Percentiles rank a stretch among this genome's conserved stretches.
phyloP scores from a whole-genome alignment of 2,888 invertebrate genomes.

The Papilio protenor region DNA sequence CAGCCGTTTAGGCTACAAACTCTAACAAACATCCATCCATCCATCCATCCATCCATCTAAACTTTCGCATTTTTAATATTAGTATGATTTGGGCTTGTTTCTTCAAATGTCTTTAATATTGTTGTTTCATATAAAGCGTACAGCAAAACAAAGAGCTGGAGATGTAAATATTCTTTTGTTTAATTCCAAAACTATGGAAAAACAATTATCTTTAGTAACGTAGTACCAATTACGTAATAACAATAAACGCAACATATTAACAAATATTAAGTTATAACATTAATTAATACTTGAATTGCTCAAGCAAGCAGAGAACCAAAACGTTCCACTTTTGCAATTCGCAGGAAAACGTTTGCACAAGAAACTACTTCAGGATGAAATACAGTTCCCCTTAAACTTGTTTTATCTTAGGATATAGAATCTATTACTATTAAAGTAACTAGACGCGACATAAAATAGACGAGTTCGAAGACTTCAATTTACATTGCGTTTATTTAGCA shows the following conservation, averaged over 20 bases:
- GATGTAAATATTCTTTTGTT: not conserved
- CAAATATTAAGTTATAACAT: conserved; percentile 10
- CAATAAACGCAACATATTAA: conserved; percentile 8
- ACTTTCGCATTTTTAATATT: too few species aligned
- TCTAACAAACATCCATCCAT: too few species aligned
- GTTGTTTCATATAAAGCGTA: too few species aligned
- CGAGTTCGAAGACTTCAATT: conserved; percentile 47
- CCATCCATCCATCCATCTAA: too few species aligned
- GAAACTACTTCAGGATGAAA: conserved; percentile 71
- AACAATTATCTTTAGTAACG: not conserved
- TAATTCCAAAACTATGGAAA: not conserved
- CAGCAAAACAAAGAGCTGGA: not conserved
- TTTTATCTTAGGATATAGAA: conserved; percentile 62
- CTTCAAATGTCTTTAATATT: not conserved
- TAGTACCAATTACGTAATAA: not conserved
- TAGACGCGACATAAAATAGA: conserved; percentile 19
- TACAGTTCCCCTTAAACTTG: conserved; percentile 72
- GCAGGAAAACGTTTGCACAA: conserved; percentile 78
- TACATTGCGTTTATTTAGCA: conserved; percentile 22
- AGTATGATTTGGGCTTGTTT: too few species aligned
- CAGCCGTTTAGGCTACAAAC: too few species aligned
- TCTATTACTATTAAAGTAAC: conserved; percentile 41
- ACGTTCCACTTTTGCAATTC: conserved; percentile 38
- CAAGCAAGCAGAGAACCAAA: not conserved
- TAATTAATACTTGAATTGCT: conserved; percentile 14